These are phyloP conservation scores for Atherinomorus stipes DNA, from an alignment of 2,113 vertebrate genomes.

Conservation along the genomic window DNA sequence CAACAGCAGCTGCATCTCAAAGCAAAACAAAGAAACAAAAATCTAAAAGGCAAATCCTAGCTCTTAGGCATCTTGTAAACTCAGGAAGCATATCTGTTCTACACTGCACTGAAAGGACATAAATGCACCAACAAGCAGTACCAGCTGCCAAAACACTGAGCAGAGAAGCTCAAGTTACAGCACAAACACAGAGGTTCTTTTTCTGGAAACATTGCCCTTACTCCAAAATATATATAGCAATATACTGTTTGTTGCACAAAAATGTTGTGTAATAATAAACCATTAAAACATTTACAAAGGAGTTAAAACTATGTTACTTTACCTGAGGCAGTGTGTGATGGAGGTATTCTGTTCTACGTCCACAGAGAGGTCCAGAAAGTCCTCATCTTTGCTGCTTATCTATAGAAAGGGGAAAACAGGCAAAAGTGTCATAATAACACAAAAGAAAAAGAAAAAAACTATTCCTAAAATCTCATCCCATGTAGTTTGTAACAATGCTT, in stretches of 20 bases:
- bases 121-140: neutral
- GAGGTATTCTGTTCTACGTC: slow-evolving; percentile 99
- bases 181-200: neutral
- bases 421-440: neutral
- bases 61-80: too few species aligned
- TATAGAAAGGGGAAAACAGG: slow-evolving; percentile 59
- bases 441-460: neutral
- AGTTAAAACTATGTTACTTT: slow-evolving; percentile 29
- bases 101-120: too few species aligned
- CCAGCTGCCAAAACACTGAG: neutral
- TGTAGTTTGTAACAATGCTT: neutral
- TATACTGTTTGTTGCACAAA: neutral
- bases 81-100: neutral
- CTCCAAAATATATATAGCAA: too few species aligned
- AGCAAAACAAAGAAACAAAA: too few species aligned
- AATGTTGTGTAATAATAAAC: neutral
- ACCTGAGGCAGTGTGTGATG: slow-evolving; percentile 98
- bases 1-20: too few species aligned
- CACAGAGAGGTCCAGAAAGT: slow-evolving; percentile 98
- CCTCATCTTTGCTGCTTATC: slow-evolving; percentile 99
- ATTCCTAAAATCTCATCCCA: neutral
- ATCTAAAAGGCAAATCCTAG: too few species aligned
- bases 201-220: neutral
- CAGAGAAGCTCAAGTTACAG: neutral
- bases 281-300: neutral